Percentiles rank a stretch among this genome's conserved stretches.
phyloP scores from a whole-genome alignment of 2,888 invertebrate genomes.

The Polyommatus icarus region DNA sequence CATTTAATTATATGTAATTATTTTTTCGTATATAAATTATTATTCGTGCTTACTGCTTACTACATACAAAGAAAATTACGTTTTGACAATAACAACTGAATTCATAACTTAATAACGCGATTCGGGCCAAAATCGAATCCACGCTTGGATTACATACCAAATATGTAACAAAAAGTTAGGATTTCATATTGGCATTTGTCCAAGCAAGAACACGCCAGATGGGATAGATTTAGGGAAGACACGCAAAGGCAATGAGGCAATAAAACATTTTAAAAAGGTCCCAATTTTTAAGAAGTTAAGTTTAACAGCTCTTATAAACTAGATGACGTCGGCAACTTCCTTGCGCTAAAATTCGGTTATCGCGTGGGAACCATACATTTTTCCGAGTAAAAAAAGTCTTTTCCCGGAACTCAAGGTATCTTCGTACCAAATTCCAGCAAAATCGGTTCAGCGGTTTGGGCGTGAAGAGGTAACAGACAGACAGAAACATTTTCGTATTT shows the following conservation, averaged over 20 bases:
- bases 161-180: slow-evolving; percentile 17
- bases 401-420: too few relatives aligned
- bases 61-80: not conserved
- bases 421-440: too few relatives aligned
- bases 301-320: not conserved
- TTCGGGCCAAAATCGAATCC: not conserved
- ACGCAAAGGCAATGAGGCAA: not conserved
- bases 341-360: too few relatives aligned
- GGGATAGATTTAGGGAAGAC: not conserved
- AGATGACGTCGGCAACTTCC: too few relatives aligned
- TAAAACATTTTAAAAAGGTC: not conserved
- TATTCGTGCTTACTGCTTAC: not conserved
- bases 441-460: too few relatives aligned
- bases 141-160: not conserved
- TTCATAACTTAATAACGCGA: not conserved
- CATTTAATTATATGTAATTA: not conserved
- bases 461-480: too few relatives aligned
- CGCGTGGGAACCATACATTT: too few relatives aligned
- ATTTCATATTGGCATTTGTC: slow-evolving; percentile 16
- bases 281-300: not conserved
- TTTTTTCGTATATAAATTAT: not conserved
- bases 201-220: slow-evolving; percentile 14
- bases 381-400: too few relatives aligned
- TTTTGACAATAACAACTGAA: not conserved
- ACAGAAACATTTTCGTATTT: too few relatives aligned